Evolutionary conservation across 1,140 invertebrate genomes (phyloP).

Genomic region (Cotesia typhae): DNA sequence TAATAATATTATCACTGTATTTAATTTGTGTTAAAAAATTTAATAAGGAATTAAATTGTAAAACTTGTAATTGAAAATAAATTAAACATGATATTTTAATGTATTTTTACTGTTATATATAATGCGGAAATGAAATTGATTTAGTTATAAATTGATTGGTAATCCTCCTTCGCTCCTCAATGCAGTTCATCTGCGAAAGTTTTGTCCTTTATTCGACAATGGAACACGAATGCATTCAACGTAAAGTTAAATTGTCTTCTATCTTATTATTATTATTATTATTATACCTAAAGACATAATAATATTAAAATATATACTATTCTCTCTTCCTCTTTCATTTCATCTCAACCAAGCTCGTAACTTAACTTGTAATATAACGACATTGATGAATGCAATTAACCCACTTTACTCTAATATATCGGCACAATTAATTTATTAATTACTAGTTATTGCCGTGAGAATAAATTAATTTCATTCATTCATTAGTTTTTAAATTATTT

Average conservation of each 20-base stretch:
- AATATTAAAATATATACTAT: too few relatives aligned
- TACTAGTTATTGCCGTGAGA: slow-evolving; percentile 35
- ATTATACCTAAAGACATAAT: neutral
- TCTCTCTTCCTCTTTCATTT: slow-evolving; percentile 6
- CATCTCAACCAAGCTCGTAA: neutral
- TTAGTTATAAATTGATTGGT: slow-evolving; percentile 28
- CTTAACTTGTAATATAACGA: slow-evolving; percentile 25
- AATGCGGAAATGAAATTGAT: neutral
- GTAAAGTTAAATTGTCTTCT: slow-evolving; percentile 29
- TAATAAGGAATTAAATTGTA: too few relatives aligned
- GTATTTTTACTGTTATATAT: neutral
- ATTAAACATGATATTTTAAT: neutral
- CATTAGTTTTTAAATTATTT: slow-evolving; percentile 5
- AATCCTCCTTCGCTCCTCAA: neutral
- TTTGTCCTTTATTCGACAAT: slow-evolving; percentile 29
- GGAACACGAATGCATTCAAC: slow-evolving; percentile 2
- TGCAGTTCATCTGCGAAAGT: slow-evolving; percentile 6
- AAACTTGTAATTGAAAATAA: too few relatives aligned
- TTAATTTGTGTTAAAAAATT: too few relatives aligned
- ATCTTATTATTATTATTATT: slow-evolving; percentile 6
- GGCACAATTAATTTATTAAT: slow-evolving; percentile 46
- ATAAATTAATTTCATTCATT: slow-evolving; percentile 20
- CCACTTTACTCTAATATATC: slow-evolving; percentile 32
- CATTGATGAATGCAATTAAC: slow-evolving; percentile 42
- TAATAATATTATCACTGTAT: too few relatives aligned